Base-by-base conservation (phyloP, 2,888 invertebrate genomes). In the Xestia xanthographa region DNA sequence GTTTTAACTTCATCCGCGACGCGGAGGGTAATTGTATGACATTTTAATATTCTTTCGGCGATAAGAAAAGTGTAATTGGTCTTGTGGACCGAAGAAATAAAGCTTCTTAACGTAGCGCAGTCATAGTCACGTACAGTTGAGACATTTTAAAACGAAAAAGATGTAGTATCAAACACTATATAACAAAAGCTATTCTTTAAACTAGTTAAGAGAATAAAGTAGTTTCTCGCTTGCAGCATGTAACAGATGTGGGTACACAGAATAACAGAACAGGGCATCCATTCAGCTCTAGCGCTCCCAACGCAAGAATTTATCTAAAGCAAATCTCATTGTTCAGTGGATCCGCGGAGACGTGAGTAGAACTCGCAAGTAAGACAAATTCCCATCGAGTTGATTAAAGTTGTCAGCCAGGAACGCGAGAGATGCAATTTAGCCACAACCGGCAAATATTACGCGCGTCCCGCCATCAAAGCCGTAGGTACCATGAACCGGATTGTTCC, bases 381-480 rank as follows among this genome's bases (percentile, higher is more conserved):
- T 95, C 92, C 93, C 94, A 95, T 94, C 92, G 94, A 93, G 91
- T 94, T 95, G 94, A 95, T 95, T 95, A 95, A 95, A 95, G 92
- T 94, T 94, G 94, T 94, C 94, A 93, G 94, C 88, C 89, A 85
- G 87, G 90, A 90, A 91, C 90, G 91, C 90, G 86, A 88, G 91
- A 90, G 92, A 94, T 95, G 95, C 94, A 93, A 94, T 94, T 94
- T 93, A 91, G 87, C 89, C 86, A 85, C 90, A 88, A 87, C 88
- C 82, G 68, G 86, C 87, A 87, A 87, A 87, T 87, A 87, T 87
- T 84, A 87, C 88, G 87, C 88, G 87, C 87, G 71, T 83, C 81
- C 80, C 77, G 62, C 60, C 79, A 66, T 81, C 80, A 86, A 81
- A 87, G 66, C 73, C 75, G 48, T 71, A 56, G 80, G 73, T 73